A percentile compares a stretch with the other conserved stretches of the same genome.
These are phyloP conservation scores for Rhincodon typus DNA, from an alignment of 2,797 vertebrate species.

Conservation along the genomic window DNA sequence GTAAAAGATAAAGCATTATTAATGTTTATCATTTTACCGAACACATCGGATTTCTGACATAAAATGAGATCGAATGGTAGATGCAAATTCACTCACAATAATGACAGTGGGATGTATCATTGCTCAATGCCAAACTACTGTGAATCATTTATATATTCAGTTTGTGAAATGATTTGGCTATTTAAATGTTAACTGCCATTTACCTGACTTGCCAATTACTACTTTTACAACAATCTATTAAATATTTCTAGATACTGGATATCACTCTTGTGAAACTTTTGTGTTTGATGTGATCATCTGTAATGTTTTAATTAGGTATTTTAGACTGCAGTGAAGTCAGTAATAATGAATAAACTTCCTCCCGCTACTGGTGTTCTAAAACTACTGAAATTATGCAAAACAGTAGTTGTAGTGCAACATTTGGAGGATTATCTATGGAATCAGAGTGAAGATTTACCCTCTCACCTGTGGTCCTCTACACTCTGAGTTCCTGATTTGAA, in stretches of 20 bases:
- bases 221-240: not conserved
- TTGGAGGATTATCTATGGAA: not conserved
- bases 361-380: not conserved
- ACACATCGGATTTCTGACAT: not conserved
- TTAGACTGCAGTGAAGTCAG: not conserved
- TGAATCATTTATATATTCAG: not conserved
- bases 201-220: not conserved
- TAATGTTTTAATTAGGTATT: not conserved
- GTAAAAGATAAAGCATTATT: not conserved
- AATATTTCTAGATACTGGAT: no score
- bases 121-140: not conserved
- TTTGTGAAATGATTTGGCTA: not conserved
- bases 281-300: not conserved
- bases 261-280: no score
- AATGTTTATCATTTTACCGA: not conserved
- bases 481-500: not conserved
- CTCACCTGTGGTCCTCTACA: not conserved
- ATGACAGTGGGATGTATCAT: not conserved
- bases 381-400: not conserved
- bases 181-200: not conserved
- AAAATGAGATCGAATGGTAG: not conserved
- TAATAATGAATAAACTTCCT: not conserved
- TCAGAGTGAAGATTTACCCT: not conserved
- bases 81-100: not conserved
- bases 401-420: not conserved